Evolutionary conservation across 2,888 invertebrate species (phyloP), one percentile per base, ranked within the genome.

Genomic region (Philereme vetulata): DNA sequence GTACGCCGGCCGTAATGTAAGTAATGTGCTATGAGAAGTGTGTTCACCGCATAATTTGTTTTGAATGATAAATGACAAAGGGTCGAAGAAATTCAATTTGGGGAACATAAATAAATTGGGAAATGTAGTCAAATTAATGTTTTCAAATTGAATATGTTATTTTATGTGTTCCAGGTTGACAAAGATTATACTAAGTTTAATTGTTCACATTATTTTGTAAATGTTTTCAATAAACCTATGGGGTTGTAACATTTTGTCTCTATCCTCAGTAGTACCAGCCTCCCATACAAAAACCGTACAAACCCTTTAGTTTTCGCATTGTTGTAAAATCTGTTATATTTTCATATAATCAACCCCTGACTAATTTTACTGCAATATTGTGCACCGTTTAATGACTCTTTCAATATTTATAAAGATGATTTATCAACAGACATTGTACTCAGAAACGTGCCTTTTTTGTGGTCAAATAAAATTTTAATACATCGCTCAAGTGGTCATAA

Each of bases 401-500:
- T 55, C 50, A 55, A 40, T 44, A 40, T 38, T 50, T 49, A 60
- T 62, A 63, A 59, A 66, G 44, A 55, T 53, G 60, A 62, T 59
- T 10, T 57, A 60, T 53, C 57, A 56, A 36, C 51, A 46, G 59
- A 62, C 60, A 65, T 66, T 51, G 52, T 60, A 59, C 64, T 61
- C 67, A 65, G 53, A 64, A 68, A 67, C 62, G 62, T 63, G 64
- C 56, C 50, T 63, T 62, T 69, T 71, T 70, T 64, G 69, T 64
- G 64, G 62, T 62, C 51, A 66, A 64, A 67, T 66, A 61, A 72
- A 67, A 62, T 62, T 67, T 72, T 60, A 67, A 70, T 65, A 65
- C 55, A 67, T 64, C 54, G 61, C 56, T 61, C 60, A 57, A 68
- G 64, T 65, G 60, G 63, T 59, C 67, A 63, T 72, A 67, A 71